Percentiles rank a stretch among this genome's conserved stretches.
phyloP scores from a whole-genome alignment of 2,888 invertebrate genomes.

The Spilarctia lutea region DNA sequence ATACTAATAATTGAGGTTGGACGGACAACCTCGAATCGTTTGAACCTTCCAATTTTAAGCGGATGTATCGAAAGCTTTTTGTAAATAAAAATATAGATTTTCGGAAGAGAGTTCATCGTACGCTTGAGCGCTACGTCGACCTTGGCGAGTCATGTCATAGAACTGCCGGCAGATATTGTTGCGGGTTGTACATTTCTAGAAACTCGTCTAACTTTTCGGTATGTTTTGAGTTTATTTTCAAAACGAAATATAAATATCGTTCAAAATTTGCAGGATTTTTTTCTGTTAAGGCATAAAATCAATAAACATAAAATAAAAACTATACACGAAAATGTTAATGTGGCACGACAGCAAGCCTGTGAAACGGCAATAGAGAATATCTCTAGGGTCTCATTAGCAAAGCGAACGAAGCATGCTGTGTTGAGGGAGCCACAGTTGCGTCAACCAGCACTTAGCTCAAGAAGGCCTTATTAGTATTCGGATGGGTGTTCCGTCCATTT shows the following conservation, averaged over 20 bases:
- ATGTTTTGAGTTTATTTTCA: conserved; percentile 24
- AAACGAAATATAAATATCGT: neutral
- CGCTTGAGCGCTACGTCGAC: conserved; percentile 55
- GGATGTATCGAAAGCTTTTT: conserved; percentile 69
- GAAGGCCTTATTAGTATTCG: conserved; percentile 58
- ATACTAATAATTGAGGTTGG: conserved; percentile 69
- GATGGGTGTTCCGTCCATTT: conserved; percentile 44
- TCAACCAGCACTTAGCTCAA: conserved; percentile 49
- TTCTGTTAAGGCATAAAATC: neutral
- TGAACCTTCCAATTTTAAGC: conserved; percentile 67
- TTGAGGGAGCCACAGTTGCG: conserved; percentile 51
- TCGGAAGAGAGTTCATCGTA: conserved; percentile 62
- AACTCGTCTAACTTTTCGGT: conserved; percentile 19
- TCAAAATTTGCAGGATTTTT: neutral
- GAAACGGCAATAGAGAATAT: conserved; percentile 57
- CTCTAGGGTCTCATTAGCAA: conserved; percentile 70
- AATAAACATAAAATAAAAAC: conserved; percentile 26
- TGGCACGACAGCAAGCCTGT: conserved; percentile 35
- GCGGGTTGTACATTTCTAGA: conserved; percentile 29
- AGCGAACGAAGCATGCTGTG: conserved; percentile 62
- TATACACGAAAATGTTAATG: conserved; percentile 35
- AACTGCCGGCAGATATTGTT: conserved; percentile 24
- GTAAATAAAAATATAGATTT: conserved; percentile 60
- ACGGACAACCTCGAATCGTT: conserved; percentile 57
- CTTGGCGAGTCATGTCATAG: conserved; percentile 51